Conservation (phyloP, 2,888 invertebrate species). For the Iphiclides podalirius region DNA sequence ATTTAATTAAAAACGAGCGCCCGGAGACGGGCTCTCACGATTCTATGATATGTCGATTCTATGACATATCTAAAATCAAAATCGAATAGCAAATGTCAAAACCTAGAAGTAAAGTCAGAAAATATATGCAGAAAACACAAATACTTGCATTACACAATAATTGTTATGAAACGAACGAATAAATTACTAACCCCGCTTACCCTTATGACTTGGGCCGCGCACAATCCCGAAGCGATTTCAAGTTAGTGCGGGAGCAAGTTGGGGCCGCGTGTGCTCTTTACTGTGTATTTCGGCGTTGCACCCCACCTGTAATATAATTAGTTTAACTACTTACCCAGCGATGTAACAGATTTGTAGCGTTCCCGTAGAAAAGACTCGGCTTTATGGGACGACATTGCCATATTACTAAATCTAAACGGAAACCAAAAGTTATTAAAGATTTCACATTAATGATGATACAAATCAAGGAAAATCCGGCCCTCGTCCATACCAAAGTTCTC, state of each 20-base stretch:
- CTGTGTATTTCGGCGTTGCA: conserved; percentile 55
- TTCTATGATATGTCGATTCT: too few relatives aligned
- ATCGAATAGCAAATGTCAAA: too few relatives aligned
- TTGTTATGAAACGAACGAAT: too few relatives aligned
- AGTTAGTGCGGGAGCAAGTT: conserved; percentile 55
- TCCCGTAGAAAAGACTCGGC: neutral
- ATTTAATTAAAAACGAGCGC: too few relatives aligned
- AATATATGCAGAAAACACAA: too few relatives aligned
- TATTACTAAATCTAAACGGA: conserved; percentile 1
- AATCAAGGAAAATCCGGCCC: too few relatives aligned
- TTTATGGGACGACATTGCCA: conserved; percentile 1
- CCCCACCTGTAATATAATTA: conserved; percentile 73
- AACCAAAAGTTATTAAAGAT: conserved; percentile 9
- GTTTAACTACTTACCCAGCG: conserved; percentile 48
- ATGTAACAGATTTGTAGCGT: conserved; percentile 13
- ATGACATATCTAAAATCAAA: too few relatives aligned
- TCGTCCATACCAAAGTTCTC: too few relatives aligned
- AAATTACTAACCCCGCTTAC: too few relatives aligned
- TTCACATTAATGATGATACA: neutral
- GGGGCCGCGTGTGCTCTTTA: conserved; percentile 60
- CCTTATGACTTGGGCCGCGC: conserved; percentile 25
- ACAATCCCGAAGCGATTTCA: conserved; percentile 50
- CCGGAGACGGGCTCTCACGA: too few relatives aligned
- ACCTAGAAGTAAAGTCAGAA: too few relatives aligned
- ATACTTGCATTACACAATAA: too few relatives aligned